Base-by-base conservation (phyloP, 2,797 vertebrate genomes). In the Otolemur crassicaudatus region DNA sequence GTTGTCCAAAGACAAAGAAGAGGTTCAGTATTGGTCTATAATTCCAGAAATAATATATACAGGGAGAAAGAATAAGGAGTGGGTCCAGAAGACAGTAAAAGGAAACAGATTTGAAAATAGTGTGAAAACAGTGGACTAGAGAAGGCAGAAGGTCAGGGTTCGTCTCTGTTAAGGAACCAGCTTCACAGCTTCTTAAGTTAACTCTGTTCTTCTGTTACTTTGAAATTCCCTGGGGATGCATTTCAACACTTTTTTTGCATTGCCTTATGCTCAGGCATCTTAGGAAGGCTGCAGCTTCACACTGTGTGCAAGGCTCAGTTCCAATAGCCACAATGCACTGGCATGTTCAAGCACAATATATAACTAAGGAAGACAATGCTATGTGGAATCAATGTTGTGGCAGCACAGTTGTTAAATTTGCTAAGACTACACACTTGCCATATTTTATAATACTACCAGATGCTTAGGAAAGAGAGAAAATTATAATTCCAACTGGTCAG, bases 401-500 rank as follows among this genome's bases (percentile, higher is more conserved):
- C 72, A 37, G 96, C 87, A 96, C 9, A 13, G 49, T 93, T 58
- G 6, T 95, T 70, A 94, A n/a, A 70, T 58, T 60, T 80, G 87
- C 17, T 65, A 53, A 95, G 86, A 83, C 83, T 56, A 43, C 17
- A 94, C 60, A 87, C 97, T 94, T 97, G 90, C 95, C 76, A 91
- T 53, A 80, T 96, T 94, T 95, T 94, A 53, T 53, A 53, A 53
- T 53, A 63, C 87, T 87, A 96, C 72, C 97, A 98, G 98, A 98
- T 97, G 61, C 76, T 84, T 96, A 49, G 3, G 10, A 98, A 98
- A 96, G 49, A 95, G 65, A 95, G 83, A 90, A 98, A 98, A 98
- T 91, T 3, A 92, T 96, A 97, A 97, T 97, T 97, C 96, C 83
- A 94, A 97, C 53, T 98, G 96, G 95, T 96, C 96, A 97, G 87